These are phyloP conservation scores for Drosophila sturtevanti DNA, from an alignment of 1,140 invertebrate genomes.

Conservation along the genomic window DNA sequence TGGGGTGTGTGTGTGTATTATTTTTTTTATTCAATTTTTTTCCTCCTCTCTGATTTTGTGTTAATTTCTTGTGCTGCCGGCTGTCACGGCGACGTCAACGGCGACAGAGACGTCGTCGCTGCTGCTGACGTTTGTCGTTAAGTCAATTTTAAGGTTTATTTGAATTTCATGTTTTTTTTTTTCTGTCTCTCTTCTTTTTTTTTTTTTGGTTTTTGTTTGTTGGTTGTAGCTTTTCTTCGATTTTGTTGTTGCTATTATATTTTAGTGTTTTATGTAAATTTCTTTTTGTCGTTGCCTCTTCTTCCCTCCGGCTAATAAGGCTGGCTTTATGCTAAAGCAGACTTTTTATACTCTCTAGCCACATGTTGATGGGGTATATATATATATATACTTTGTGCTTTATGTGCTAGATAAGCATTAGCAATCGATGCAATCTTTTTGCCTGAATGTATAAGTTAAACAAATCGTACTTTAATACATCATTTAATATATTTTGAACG, in stretches of 20 bases:
- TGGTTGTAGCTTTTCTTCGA: constrained; percentile 25
- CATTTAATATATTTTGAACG: too few species aligned
- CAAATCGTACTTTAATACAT: too few species aligned
- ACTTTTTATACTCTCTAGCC: constrained; percentile 31
- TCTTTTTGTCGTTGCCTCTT: constrained; percentile 1
- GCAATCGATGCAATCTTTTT: too few species aligned
- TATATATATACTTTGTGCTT: too few species aligned
- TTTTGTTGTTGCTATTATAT: constrained; percentile 43
- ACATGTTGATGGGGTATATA: background rate
- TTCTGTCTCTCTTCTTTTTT: constrained; percentile 57
- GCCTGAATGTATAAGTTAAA: too few species aligned
- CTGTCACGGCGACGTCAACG: constrained; percentile 26
- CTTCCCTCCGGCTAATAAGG: constrained; percentile 52
- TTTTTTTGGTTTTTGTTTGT: constrained; percentile 24
- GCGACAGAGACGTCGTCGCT: background rate
- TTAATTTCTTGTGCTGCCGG: constrained; percentile 60
- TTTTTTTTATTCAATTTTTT: constrained; percentile 41
- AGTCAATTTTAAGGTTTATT: constrained; percentile 79
- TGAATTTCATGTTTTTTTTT: constrained; percentile 65
- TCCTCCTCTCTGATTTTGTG: constrained; percentile 45
- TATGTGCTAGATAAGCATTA: too few species aligned
- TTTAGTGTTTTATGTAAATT: constrained; percentile 76
- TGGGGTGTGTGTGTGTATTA: constrained; percentile 20
- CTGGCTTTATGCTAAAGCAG: constrained; percentile 59
- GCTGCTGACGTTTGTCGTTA: constrained; percentile 44